Percentiles rank a stretch among this genome's conserved stretches.
phyloP scores from a whole-genome alignment of 2,113 vertebrate species.

The Edolisoma coerulescens region DNA sequence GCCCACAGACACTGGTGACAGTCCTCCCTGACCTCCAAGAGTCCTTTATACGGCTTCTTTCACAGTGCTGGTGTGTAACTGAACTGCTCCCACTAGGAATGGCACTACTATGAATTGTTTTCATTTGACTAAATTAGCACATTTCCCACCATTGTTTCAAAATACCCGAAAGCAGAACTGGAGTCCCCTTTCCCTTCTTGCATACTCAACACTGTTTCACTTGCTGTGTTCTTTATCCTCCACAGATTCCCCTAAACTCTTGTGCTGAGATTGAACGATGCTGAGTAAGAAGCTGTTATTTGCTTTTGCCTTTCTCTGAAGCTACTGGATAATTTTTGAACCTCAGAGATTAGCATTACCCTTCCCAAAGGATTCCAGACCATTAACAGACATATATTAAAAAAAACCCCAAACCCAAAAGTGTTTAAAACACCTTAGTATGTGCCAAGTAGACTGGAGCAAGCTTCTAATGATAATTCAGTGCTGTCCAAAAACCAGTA shows the following conservation, averaged over 20 bases:
- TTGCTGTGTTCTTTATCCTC: neutral
- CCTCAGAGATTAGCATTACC: neutral
- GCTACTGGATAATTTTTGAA: neutral
- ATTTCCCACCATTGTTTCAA: neutral
- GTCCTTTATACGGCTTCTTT: accelerated
- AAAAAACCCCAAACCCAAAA: accelerated
- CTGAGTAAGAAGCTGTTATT: neutral
- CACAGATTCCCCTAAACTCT: neutral
- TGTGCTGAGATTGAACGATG: neutral
- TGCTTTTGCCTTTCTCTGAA: neutral
- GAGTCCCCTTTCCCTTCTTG: neutral
- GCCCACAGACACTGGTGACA: neutral
- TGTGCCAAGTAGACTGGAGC: neutral
- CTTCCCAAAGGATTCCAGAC: constrained; percentile 15
- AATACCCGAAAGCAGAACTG: neutral
- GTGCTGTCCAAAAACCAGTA: constrained; percentile 17
- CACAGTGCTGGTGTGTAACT: neutral
- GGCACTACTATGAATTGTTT: neutral
- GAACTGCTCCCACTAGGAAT: neutral
- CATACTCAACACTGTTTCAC: neutral
- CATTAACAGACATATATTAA: constrained; percentile 13
- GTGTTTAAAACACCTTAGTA: neutral
- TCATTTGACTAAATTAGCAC: neutral
- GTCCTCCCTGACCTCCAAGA: neutral
- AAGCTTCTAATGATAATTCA: neutral